Percentiles rank a stretch among this genome's conserved stretches.
Evolutionary conservation across 2,797 vertebrate genomes (phyloP).

Genomic region (Macropus fuliginosus): DNA sequence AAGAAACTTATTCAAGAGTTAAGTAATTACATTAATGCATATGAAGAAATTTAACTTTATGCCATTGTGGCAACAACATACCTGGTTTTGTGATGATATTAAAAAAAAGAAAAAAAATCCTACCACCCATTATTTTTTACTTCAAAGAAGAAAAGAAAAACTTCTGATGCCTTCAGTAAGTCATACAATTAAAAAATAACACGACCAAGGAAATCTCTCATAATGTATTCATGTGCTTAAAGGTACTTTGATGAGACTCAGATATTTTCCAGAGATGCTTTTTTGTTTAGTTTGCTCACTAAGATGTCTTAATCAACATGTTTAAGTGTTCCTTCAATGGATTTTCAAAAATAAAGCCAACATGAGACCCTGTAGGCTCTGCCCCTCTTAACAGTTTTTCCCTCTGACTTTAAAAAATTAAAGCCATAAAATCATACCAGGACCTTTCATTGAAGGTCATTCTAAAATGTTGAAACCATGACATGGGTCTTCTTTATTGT

Average conservation of each 20-base stretch:
- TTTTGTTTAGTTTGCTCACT: constrained; percentile 69
- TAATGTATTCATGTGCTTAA: constrained; percentile 55
- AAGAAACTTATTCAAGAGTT: background rate
- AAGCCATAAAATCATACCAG: constrained; percentile 62
- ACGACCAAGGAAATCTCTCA: constrained; percentile 67
- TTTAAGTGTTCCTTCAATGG: constrained; percentile 38
- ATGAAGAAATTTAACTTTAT: constrained; percentile 26
- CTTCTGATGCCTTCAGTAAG: constrained; percentile 57
- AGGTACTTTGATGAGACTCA: constrained; percentile 63
- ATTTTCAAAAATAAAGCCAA: constrained; percentile 60
- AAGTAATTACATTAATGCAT: background rate
- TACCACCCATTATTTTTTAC: background rate
- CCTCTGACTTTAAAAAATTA: constrained; percentile 65
- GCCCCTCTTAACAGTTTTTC: constrained; percentile 62
- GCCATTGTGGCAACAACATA: constrained; percentile 31
- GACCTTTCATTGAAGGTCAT: constrained; percentile 68
- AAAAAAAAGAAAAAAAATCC: constrained; percentile 44
- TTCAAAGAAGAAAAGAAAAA: background rate
- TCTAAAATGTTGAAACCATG: constrained; percentile 53
- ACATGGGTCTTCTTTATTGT: constrained; percentile 49
- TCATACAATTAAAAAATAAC: constrained; percentile 43
- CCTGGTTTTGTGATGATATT: constrained; percentile 37
- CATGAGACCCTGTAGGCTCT: constrained; percentile 52
- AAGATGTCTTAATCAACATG: constrained; percentile 57
- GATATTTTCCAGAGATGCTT: constrained; percentile 65